phyloP scores from a whole-genome alignment of 2,113 vertebrate genomes.

The Delphinus delphis region DNA sequence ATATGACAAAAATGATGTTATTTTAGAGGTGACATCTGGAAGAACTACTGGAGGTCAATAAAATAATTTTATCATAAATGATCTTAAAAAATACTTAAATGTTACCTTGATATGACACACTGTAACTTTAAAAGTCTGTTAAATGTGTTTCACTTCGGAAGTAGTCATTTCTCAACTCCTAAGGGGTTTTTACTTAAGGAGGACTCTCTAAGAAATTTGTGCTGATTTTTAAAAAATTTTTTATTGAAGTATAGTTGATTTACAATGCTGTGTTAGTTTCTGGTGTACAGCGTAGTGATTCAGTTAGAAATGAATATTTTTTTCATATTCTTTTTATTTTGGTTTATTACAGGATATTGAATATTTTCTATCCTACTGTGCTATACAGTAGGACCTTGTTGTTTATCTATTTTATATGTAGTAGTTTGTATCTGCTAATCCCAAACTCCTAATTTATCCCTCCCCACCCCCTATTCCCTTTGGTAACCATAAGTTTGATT shows the following conservation, averaged over 20 bases:
- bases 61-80: conserved; percentile 63
- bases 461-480: background rate
- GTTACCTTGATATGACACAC: conserved; percentile 40
- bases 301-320: background rate
- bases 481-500: background rate
- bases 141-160: conserved; percentile 31
- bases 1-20: conserved; percentile 85
- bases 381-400: background rate
- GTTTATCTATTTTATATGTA: background rate
- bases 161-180: background rate
- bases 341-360: background rate
- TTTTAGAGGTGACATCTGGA: conserved; percentile 94
- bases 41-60: conserved; percentile 95
- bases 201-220: background rate
- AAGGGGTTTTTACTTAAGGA: background rate
- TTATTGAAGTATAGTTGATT: background rate
- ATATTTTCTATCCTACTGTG: background rate
- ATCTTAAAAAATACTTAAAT: background rate
- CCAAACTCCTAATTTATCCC: background rate
- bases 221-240: background rate
- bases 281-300: background rate
- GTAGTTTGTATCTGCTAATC: background rate
- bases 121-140: conserved; percentile 49
- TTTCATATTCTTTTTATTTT: background rate
- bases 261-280: background rate